A percentile compares a stretch with the other conserved stretches of the same genome.
phyloP scores from a whole-genome alignment of 1,140 invertebrate genomes.

The Whitmania pigra region DNA sequence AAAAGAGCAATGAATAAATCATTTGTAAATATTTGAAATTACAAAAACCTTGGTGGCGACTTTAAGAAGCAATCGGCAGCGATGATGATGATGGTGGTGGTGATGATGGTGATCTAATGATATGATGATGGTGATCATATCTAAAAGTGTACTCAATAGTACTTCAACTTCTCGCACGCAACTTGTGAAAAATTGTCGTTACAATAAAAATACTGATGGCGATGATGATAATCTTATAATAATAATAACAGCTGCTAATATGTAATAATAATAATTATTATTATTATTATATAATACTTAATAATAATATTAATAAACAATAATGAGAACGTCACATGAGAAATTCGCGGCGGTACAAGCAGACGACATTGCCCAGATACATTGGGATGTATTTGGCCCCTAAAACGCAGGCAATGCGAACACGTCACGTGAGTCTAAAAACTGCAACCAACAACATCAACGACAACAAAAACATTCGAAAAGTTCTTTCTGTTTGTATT shows the following conservation, averaged over 20 bases:
- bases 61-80: no score
- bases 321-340: not conserved
- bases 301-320: not conserved
- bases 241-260: not conserved
- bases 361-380: no score
- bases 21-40: no score
- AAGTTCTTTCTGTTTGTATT: no score
- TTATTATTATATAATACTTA: not conserved
- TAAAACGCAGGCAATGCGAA: no score
- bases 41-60: not conserved
- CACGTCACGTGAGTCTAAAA: no score
- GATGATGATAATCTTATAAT: constrained; percentile 12
- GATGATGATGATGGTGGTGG: not conserved
- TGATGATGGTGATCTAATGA: not conserved
- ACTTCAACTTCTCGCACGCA: not conserved
- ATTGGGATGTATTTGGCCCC: no score
- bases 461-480: no score
- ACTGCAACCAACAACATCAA: no score
- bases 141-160: not conserved
- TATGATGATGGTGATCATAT: not conserved
- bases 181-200: not conserved
- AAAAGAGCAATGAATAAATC: no score
- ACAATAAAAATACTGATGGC: constrained; percentile 9
- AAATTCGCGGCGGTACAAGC: no score
- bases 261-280: not conserved